phyloP scores from a whole-genome alignment of 2,888 invertebrate genomes.

The Eupithecia exiguata region DNA sequence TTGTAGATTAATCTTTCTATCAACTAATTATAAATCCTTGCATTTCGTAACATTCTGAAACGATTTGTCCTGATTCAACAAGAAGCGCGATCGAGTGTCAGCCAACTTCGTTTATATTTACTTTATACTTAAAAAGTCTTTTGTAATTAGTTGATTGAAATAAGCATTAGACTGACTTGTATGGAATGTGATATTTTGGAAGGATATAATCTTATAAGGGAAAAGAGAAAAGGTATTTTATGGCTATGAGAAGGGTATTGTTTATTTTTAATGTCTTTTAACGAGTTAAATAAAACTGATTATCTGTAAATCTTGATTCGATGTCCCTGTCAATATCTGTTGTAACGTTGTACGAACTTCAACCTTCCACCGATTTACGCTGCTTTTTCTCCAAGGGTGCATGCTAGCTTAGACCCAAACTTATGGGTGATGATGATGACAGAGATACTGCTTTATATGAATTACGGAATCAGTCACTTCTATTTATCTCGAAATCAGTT shows the following conservation, averaged over 20 bases:
- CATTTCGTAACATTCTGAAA: background rate
- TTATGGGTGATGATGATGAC: background rate
- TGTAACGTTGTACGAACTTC: background rate
- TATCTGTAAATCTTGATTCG: background rate
- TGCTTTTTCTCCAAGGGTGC: background rate
- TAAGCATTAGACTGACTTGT: constrained; percentile 68
- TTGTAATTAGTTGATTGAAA: constrained; percentile 20
- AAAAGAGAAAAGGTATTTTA: constrained; percentile 48
- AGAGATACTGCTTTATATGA: background rate
- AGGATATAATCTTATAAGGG: constrained; percentile 45
- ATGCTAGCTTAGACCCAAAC: background rate
- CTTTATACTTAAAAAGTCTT: background rate
- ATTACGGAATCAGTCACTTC: background rate
- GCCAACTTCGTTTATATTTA: no score
- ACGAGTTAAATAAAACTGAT: constrained; percentile 12
- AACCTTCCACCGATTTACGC: background rate
- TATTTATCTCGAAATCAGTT: constrained; percentile 10
- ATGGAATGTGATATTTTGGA: constrained; percentile 75
- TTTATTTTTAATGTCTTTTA: background rate
- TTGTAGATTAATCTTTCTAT: constrained; percentile 4
- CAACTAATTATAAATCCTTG: constrained; percentile 8
- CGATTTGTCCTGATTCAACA: background rate
- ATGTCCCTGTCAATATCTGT: background rate
- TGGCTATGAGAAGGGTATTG: constrained; percentile 29
- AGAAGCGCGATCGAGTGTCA: background rate